Conservation (phyloP, 1,140 invertebrate genomes). For the Lethrus apterus region DNA sequence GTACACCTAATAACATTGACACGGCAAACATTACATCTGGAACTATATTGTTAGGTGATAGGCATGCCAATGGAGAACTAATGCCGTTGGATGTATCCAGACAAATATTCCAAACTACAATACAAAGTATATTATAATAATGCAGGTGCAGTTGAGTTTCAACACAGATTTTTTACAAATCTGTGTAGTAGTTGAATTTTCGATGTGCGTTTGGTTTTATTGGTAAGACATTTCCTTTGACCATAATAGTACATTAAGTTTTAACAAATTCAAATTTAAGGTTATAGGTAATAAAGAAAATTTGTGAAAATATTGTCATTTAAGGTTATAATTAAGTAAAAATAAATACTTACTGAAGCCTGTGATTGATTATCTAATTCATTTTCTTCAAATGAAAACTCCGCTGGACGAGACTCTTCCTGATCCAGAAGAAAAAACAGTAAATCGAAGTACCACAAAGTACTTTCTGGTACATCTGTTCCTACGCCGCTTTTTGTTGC, state of each 20-base stretch:
- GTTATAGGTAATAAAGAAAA: too few species aligned
- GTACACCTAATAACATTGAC: background rate
- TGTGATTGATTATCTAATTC: background rate
- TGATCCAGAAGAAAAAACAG: background rate
- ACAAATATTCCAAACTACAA: background rate
- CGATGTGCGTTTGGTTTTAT: background rate
- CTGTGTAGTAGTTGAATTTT: too few species aligned
- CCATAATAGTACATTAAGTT: background rate
- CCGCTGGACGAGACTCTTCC: background rate
- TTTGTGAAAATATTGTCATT: background rate
- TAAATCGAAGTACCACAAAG: conserved; percentile 4
- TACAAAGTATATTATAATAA: conserved; percentile 5
- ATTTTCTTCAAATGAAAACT: background rate
- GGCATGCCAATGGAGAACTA: conserved; percentile 2
- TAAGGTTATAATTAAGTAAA: background rate
- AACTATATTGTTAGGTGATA: background rate
- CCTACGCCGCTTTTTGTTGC: background rate
- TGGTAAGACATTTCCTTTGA: background rate
- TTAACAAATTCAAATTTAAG: too few species aligned
- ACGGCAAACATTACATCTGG: conserved; percentile 1
- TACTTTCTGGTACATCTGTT: background rate
- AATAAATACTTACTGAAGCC: conserved; percentile 5
- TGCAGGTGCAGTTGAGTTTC: conserved; percentile 6
- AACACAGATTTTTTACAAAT: conserved; percentile 2
- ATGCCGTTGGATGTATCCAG: background rate